Conservation (phyloP, 2,797 vertebrate species). For the Buphagus erythrorhynchus region DNA sequence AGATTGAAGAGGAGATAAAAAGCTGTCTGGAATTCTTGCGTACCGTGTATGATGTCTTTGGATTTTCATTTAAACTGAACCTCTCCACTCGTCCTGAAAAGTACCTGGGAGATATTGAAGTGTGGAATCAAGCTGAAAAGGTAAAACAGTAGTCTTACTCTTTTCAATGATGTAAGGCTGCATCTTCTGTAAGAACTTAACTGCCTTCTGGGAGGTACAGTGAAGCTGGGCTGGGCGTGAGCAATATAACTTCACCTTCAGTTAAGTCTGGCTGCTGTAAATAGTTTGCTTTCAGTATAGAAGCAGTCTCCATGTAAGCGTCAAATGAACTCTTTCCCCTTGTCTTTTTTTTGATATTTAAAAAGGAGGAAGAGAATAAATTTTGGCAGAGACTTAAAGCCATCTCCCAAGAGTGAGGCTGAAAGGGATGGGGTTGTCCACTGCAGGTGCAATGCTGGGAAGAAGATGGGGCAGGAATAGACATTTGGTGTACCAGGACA, state of each 20-base stretch:
- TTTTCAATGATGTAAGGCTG: background rate
- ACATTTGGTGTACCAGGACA: background rate
- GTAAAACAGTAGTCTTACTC: slow-evolving; percentile 71
- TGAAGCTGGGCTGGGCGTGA: background rate
- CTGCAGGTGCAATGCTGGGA: background rate
- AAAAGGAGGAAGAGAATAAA: background rate
- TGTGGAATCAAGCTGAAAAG: slow-evolving; percentile 97
- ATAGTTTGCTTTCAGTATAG: background rate
- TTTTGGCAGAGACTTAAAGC: background rate
- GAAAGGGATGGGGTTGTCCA: background rate
- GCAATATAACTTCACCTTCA: background rate
- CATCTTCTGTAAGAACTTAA: background rate
- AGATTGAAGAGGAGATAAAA: slow-evolving; percentile 96
- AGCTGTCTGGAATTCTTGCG: slow-evolving; percentile 93
- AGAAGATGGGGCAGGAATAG: background rate
- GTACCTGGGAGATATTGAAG: slow-evolving; percentile 89
- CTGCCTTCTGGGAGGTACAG: background rate
- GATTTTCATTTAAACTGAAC: slow-evolving; percentile 96
- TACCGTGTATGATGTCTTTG: slow-evolving; percentile 90
- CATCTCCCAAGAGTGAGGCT: background rate
- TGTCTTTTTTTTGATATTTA: background rate
- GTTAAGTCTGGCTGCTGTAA: background rate
- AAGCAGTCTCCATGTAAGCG: background rate
- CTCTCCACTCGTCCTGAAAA: slow-evolving; percentile 97
- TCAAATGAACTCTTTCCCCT: background rate